Percentiles rank a stretch among this genome's conserved stretches.
phyloP scores from a whole-genome alignment of 2,113 vertebrate species.

The Diphyllodes magnificus region DNA sequence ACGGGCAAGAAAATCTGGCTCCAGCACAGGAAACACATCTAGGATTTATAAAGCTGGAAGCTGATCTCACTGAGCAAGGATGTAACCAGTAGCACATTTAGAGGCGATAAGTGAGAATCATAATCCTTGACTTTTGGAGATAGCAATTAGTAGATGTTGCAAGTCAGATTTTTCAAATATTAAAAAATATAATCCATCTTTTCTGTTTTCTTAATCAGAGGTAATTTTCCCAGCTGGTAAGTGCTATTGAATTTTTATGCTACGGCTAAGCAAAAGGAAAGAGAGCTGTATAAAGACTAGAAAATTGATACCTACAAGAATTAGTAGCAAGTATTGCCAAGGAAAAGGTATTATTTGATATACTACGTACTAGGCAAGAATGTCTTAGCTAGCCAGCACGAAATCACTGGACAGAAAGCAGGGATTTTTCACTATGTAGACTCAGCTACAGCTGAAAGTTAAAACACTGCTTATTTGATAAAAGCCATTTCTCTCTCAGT shows the following conservation, averaged over 20 bases:
- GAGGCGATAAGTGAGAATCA: neutral
- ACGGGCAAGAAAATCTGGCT: neutral
- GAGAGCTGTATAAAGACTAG: neutral
- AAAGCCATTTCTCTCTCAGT: neutral
- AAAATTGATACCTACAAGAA: neutral
- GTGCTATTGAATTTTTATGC: conserved; percentile 15
- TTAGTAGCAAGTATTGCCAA: neutral
- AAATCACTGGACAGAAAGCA: conserved; percentile 8
- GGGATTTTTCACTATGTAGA: neutral
- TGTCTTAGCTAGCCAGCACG: neutral
- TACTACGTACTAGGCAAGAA: neutral
- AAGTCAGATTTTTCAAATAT: conserved; percentile 24
- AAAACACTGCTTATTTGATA: neutral
- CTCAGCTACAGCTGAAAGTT: neutral
- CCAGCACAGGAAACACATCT: neutral
- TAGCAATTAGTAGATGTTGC: neutral
- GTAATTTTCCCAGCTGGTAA: conserved; percentile 37
- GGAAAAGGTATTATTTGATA: conserved; percentile 10
- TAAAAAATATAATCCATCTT: conserved; percentile 18
- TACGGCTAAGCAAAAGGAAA: conserved; percentile 19
- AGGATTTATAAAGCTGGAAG: neutral
- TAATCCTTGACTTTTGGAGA: conserved; percentile 2
- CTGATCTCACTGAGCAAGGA: neutral
- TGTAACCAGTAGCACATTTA: neutral
- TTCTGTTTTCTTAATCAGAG: conserved; percentile 24